Conservation (phyloP, 2,888 invertebrate species). For the Pterobdella sp. region DNA sequence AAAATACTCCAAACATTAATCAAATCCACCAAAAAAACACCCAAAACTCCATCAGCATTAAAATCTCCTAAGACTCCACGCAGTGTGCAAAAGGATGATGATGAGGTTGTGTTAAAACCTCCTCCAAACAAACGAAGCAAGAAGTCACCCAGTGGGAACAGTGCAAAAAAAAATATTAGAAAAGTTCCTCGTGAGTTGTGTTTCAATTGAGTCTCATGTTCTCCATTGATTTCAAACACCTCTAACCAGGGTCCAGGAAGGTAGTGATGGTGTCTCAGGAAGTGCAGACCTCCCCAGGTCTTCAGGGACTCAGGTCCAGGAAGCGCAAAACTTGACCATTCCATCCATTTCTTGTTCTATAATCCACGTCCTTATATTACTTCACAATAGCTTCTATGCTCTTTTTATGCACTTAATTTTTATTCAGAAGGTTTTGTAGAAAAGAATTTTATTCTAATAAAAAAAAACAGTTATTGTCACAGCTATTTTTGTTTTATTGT, state of each 20-base stretch:
- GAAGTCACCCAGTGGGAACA: not conserved
- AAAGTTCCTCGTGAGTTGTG: not conserved
- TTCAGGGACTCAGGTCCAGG: constrained; percentile 35
- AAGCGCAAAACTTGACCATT: constrained; percentile 11
- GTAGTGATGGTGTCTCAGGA: constrained; percentile 23
- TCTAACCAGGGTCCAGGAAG: constrained; percentile 40
- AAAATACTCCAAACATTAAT: not conserved
- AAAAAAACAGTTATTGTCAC: too few species aligned
- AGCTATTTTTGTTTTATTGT: too few species aligned
- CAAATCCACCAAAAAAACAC: not conserved
- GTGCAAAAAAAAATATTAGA: not conserved
- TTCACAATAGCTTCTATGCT: too few species aligned
- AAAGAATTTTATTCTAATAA: too few species aligned
- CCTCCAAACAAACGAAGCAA: not conserved
- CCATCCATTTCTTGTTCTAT: not conserved
- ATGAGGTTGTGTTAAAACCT: not conserved
- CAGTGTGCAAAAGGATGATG: not conserved
- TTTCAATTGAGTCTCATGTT: not conserved
- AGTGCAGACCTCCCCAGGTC: constrained; percentile 41
- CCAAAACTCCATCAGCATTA: not conserved
- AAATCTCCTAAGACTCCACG: not conserved
- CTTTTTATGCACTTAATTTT: too few species aligned
- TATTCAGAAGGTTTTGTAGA: too few species aligned
- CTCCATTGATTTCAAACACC: not conserved
- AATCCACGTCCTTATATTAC: too few species aligned